phyloP scores from a whole-genome alignment of 2,113 vertebrate species.

The Gobius niger region DNA sequence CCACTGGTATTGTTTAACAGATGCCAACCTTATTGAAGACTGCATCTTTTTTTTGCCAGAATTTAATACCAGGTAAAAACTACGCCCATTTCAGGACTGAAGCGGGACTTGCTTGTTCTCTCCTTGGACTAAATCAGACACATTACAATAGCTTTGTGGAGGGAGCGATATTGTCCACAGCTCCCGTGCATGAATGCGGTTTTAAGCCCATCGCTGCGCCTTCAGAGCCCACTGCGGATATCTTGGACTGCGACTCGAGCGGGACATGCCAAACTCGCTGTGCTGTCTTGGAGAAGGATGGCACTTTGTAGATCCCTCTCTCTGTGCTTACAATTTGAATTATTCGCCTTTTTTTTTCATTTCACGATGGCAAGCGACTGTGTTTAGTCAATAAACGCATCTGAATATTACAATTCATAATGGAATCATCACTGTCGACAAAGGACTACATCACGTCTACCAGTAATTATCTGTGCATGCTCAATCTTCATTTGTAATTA shows the following conservation, averaged over 20 bases:
- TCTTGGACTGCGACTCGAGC: not conserved
- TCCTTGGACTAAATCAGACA: no score
- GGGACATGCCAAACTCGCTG: not conserved
- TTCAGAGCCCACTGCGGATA: not conserved
- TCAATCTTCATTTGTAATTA: no score
- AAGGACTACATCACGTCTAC: no score
- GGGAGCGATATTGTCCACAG: no score
- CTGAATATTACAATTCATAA: not conserved
- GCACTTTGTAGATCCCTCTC: not conserved
- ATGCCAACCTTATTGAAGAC: no score
- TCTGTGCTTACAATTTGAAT: constrained; percentile 8
- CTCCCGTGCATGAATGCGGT: not conserved
- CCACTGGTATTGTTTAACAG: no score
- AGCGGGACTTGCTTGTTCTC: no score
- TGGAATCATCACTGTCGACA: not conserved
- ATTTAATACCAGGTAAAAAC: no score
- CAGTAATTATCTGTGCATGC: no score
- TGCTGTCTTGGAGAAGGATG: not conserved
- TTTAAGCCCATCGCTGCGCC: not conserved
- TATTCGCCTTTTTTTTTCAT: not conserved
- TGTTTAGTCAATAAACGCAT: not conserved
- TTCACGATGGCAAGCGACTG: not conserved
- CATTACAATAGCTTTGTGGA: no score
- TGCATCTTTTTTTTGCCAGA: no score
- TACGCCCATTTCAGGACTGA: no score